phyloP scores from a whole-genome alignment of 2,888 invertebrate species.

The Lydus trimaculatus region DNA sequence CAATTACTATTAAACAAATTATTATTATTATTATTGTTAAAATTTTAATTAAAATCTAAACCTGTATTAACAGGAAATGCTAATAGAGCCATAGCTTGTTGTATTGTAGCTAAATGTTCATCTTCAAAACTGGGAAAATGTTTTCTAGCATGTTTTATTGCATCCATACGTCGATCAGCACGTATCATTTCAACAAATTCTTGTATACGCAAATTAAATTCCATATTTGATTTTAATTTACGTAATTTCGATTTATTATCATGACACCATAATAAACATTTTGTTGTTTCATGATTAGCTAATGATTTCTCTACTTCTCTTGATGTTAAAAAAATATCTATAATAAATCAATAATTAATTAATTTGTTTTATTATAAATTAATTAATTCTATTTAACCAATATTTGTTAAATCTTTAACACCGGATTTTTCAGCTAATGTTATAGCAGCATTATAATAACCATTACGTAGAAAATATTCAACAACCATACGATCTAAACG shows the following conservation, averaged over 20 bases:
- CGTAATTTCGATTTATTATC: slow-evolving; percentile 95
- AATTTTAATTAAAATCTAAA: slow-evolving; percentile 45
- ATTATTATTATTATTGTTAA: slow-evolving; percentile 4
- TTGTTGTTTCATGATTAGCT: slow-evolving; percentile 79
- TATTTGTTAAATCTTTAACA: slow-evolving; percentile 89
- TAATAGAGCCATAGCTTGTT: slow-evolving; percentile 93
- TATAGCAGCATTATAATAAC: slow-evolving; percentile 94
- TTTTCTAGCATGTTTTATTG: slow-evolving; percentile 93
- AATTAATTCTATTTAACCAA: slow-evolving; percentile 65
- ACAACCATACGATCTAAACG: slow-evolving; percentile 95
- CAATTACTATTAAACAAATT: slow-evolving; percentile 62
- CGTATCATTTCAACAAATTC: slow-evolving; percentile 97
- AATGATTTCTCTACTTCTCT: slow-evolving; percentile 89
- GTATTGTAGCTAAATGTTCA: slow-evolving; percentile 85
- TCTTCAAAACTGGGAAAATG: slow-evolving; percentile 89
- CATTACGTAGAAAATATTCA: slow-evolving; percentile 93
- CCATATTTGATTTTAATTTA: slow-evolving; percentile 93
- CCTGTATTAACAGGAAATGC: slow-evolving; percentile 89
- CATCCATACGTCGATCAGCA: slow-evolving; percentile 84
- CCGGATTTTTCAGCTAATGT: slow-evolving; percentile 83
- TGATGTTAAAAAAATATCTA: slow-evolving; percentile 84
- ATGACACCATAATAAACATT: slow-evolving; percentile 94
- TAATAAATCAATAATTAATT: slow-evolving; percentile 31
- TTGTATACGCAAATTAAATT: slow-evolving; percentile 91
- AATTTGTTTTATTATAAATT: slow-evolving; percentile 30